Conservation (phyloP, 2,888 invertebrate species). For the Pherbina coryleti region DNA sequence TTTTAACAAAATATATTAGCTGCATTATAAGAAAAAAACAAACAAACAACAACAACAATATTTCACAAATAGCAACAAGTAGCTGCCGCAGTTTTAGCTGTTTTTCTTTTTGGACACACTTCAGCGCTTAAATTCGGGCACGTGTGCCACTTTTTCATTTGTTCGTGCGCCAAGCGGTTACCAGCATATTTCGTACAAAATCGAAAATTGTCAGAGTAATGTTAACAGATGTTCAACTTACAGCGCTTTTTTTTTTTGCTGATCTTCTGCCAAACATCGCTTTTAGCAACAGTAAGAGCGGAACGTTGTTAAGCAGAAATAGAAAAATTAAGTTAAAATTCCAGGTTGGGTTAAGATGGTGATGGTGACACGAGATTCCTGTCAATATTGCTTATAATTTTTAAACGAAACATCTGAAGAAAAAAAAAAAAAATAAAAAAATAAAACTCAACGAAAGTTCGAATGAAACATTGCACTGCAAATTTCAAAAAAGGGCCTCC, state of each 20-base stretch:
- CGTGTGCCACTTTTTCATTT: slow-evolving; percentile 37
- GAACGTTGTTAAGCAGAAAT: no score
- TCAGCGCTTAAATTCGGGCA: slow-evolving; percentile 46
- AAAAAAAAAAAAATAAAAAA: no score
- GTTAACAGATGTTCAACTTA: background rate
- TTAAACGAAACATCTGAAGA: no score
- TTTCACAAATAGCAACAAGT: background rate
- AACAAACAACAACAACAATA: background rate
- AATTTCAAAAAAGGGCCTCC: no score
- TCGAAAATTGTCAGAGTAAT: background rate
- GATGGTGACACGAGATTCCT: no score
- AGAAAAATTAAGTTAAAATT: no score
- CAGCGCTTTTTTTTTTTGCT: background rate
- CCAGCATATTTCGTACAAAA: slow-evolving; percentile 14
- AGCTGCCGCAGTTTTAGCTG: background rate
- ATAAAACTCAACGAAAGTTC: no score
- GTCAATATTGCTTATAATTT: no score
- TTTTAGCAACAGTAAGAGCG: no score
- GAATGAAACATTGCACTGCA: no score
- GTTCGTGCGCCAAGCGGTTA: background rate
- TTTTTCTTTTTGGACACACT: slow-evolving; percentile 24
- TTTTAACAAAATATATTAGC: slow-evolving; percentile 6
- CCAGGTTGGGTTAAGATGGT: no score
- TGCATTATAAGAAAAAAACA: background rate
- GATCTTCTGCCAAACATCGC: background rate